Evolutionary conservation across 2,113 vertebrate species (phyloP).

Genomic region (Seriola aureovittata): DNA sequence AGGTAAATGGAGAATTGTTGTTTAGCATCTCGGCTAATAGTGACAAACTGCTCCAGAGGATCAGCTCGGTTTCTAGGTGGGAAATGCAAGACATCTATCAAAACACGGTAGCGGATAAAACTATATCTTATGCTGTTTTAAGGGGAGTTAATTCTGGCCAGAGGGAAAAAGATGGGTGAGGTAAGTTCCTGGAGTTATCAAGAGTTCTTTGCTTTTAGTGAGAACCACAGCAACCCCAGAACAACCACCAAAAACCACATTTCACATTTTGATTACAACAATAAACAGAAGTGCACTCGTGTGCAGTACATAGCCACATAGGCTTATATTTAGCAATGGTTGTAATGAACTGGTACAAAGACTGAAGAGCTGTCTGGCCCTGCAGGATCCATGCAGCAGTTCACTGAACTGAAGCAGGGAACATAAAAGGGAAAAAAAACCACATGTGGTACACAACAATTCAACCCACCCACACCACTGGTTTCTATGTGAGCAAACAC

Average conservation of each 20-base stretch:
- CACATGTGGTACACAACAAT: neutral
- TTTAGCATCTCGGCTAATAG: slow-evolving; percentile 40
- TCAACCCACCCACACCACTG: neutral
- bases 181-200: neutral
- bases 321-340: neutral
- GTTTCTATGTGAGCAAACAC: neutral
- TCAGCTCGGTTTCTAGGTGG: neutral
- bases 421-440: neutral
- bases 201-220: neutral
- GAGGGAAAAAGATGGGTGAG: neutral
- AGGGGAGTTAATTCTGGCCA: neutral
- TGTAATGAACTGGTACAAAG: neutral
- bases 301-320: neutral
- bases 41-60: slow-evolving; percentile 46
- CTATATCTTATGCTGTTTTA: neutral
- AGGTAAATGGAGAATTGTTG: slow-evolving; percentile 20
- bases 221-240: neutral
- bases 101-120: neutral
- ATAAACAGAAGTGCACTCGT: neutral
- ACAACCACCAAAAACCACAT: neutral
- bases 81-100: neutral
- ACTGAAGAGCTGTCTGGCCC: neutral
- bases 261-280: neutral
- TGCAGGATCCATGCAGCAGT: too few species aligned
- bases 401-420: neutral